Conservation (phyloP, 2,888 invertebrate genomes). For the Bhutanitis thaidina region DNA sequence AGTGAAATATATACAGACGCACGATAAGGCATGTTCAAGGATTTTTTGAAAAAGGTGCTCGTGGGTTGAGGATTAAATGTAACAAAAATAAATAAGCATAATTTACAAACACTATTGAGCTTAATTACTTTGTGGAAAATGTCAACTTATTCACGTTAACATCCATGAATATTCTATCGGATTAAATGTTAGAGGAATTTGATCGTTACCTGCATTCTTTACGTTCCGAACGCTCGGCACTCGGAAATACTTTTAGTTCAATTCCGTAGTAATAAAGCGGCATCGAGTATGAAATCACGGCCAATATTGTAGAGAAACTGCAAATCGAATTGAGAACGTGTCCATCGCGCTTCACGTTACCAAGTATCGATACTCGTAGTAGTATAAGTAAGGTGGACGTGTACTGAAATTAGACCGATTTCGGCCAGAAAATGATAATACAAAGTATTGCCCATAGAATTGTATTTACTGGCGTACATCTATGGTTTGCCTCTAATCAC, state of each 20-base stretch:
- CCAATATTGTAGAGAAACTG: constrained; percentile 55
- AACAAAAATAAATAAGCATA: no score
- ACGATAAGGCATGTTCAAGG: no score
- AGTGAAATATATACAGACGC: no score
- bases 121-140: no score
- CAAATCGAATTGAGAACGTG: constrained; percentile 60
- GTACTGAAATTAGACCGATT: neutral
- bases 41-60: no score
- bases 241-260: constrained; percentile 16
- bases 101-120: no score
- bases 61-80: no score
- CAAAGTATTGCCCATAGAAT: no score
- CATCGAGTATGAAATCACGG: constrained; percentile 43
- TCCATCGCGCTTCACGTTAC: constrained; percentile 30
- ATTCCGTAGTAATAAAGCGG: constrained; percentile 18
- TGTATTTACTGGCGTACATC: no score
- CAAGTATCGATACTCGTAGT: constrained; percentile 9
- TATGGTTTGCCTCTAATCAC: no score
- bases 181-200: constrained; percentile 1
- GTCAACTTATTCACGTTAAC: no score
- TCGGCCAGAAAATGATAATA: no score
- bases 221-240: neutral
- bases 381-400: constrained; percentile 6
- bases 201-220: constrained; percentile 5
- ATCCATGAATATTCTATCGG: neutral